These are phyloP conservation scores for Isoperla grammatica DNA, from an alignment of 2,888 invertebrate genomes.

Conservation along the genomic window DNA sequence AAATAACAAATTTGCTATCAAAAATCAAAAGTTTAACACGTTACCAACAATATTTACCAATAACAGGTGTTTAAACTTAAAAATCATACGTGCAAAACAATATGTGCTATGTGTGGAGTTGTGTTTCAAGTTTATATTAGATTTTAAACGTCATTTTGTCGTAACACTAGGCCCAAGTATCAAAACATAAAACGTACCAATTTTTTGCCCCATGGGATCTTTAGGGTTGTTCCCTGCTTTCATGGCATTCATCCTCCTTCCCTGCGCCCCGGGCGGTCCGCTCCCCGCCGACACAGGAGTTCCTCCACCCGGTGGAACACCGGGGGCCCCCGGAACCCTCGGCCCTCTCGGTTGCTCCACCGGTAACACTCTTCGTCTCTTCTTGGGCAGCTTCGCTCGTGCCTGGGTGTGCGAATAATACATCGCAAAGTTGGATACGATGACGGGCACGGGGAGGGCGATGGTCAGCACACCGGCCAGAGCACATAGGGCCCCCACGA, in stretches of 20 bases:
- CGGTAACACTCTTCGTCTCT: slow-evolving; percentile 91
- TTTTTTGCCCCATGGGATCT: slow-evolving; percentile 70
- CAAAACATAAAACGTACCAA: slow-evolving; percentile 55
- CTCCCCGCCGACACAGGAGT: slow-evolving; percentile 45
- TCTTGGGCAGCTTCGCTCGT: slow-evolving; percentile 72
- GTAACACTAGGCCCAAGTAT: too few relatives aligned
- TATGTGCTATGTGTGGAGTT: too few relatives aligned
- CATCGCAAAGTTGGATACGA: slow-evolving; percentile 98
- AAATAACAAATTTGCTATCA: background rate
- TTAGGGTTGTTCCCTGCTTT: slow-evolving; percentile 76
- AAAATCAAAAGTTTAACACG: too few relatives aligned
- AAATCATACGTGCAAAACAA: too few relatives aligned
- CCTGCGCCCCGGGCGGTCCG: slow-evolving; percentile 45
- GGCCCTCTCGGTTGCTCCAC: slow-evolving; percentile 85
- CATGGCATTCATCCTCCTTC: slow-evolving; percentile 79
- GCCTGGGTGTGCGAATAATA: slow-evolving; percentile 83
- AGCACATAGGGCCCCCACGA: slow-evolving; percentile 96
- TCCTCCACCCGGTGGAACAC: slow-evolving; percentile 37
- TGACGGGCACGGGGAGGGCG: slow-evolving; percentile 97
- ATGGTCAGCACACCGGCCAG: slow-evolving; percentile 97
- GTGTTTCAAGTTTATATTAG: too few relatives aligned
- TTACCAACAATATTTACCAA: too few relatives aligned
- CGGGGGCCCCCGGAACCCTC: slow-evolving; percentile 41
- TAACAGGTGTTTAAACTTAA: too few relatives aligned
- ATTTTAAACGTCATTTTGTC: too few relatives aligned